Percentiles rank a stretch among this genome's conserved stretches.
These are phyloP conservation scores for Cottus gobio DNA, from an alignment of 2,113 vertebrate genomes.

Conservation along the genomic window DNA sequence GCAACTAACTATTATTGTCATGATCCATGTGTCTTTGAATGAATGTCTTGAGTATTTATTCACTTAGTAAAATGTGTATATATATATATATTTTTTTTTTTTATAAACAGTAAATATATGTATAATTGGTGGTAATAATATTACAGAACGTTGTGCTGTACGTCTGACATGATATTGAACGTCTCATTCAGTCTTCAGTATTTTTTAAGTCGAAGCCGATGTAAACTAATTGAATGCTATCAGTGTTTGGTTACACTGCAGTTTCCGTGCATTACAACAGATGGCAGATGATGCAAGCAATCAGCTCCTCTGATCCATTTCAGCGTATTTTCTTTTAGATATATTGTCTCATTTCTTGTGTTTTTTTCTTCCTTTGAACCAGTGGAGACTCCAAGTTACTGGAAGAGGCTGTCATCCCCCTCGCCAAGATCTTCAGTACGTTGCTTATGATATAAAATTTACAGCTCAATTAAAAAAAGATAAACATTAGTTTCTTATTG, in stretches of 20 bases:
- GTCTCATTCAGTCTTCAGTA: not conserved
- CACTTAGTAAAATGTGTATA: not conserved
- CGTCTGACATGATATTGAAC: no score
- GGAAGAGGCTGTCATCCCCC: constrained; percentile 92
- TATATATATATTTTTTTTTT: no score
- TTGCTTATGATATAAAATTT: constrained; percentile 14
- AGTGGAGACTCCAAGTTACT: constrained; percentile 93
- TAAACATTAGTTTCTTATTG: not conserved
- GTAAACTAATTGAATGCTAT: not conserved
- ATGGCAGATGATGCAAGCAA: not conserved
- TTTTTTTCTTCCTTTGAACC: constrained; percentile 32
- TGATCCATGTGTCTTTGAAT: not conserved
- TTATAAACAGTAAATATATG: not conserved
- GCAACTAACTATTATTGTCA: not conserved
- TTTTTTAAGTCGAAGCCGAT: not conserved
- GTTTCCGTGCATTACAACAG: not conserved
- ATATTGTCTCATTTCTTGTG: constrained; percentile 28
- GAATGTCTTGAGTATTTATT: not conserved
- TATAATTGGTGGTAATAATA: not conserved
- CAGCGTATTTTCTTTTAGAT: not conserved
- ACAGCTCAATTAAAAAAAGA: not conserved
- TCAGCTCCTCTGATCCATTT: not conserved
- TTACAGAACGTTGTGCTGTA: not conserved
- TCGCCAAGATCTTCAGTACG: constrained; percentile 94
- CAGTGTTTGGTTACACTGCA: not conserved